Percentiles rank a stretch among this genome's conserved stretches.
Evolutionary conservation across 2,113 vertebrate genomes (phyloP).

Genomic region (Amphilophus citrinellus): DNA sequence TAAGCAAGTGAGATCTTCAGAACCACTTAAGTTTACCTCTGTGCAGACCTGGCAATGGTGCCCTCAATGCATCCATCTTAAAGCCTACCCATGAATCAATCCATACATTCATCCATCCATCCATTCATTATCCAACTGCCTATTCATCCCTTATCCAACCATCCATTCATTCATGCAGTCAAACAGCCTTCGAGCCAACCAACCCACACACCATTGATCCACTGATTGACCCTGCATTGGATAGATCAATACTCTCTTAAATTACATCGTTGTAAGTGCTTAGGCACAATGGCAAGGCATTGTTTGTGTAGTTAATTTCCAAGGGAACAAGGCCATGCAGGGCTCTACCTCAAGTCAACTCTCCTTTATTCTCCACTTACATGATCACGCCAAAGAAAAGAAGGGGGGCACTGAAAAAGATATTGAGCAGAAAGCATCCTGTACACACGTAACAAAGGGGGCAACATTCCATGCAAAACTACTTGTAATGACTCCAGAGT

Average conservation of each 20-base stretch:
- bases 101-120: constrained; percentile 54
- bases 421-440: constrained; percentile 34
- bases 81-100: constrained; percentile 48
- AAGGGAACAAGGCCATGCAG: constrained; percentile 57
- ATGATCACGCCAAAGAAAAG: constrained; percentile 35
- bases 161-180: constrained; percentile 66
- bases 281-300: constrained; percentile 70
- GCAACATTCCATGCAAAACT: constrained; percentile 20
- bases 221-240: constrained; percentile 79
- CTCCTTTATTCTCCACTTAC: constrained; percentile 53
- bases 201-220: constrained; percentile 73
- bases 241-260: constrained; percentile 80
- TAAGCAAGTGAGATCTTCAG: constrained; percentile 17
- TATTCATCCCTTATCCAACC: constrained; percentile 58
- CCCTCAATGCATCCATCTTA: constrained; percentile 18
- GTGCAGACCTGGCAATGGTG: constrained; percentile 19
- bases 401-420: constrained; percentile 11
- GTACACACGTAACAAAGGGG: constrained; percentile 35
- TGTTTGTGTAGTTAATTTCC: constrained; percentile 77
- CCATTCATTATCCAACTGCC: constrained; percentile 43
- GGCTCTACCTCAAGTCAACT: constrained; percentile 48
- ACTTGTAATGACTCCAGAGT: constrained; percentile 32
- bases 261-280: constrained; percentile 78
- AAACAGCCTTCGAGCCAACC: constrained; percentile 57
- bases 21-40: constrained; percentile 39